These are phyloP conservation scores for Leptopilina myrica DNA, from an alignment of 2,888 invertebrate genomes.

Conservation along the genomic window DNA sequence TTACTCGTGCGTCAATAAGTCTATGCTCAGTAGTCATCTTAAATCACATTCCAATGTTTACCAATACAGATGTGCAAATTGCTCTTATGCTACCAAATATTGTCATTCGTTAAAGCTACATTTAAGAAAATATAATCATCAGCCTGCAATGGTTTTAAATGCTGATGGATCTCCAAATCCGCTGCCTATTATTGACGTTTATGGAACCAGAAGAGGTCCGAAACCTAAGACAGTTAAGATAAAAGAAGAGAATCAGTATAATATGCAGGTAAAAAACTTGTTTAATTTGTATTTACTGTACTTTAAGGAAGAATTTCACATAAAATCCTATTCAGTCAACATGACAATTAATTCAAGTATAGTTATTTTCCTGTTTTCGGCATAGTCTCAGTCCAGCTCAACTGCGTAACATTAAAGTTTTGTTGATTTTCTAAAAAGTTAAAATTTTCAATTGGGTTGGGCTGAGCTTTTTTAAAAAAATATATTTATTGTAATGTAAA, in stretches of 20 bases:
- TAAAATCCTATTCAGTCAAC: no score
- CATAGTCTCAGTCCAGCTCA: no score
- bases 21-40: constrained; percentile 98
- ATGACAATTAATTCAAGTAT: no score
- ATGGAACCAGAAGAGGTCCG: constrained; percentile 92
- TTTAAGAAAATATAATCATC: constrained; percentile 93
- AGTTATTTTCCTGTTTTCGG: no score
- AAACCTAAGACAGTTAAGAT: constrained; percentile 78
- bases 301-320: no score
- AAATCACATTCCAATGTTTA: constrained; percentile 96
- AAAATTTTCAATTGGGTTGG: no score
- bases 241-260: constrained; percentile 7
- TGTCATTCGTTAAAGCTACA: constrained; percentile 98
- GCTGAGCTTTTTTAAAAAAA: no score
- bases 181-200: constrained; percentile 91
- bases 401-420: no score
- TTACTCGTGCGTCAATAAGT: constrained; percentile 97
- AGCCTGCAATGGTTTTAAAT: constrained; percentile 93
- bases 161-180: constrained; percentile 93
- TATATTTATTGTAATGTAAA: no score
- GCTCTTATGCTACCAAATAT: constrained; percentile 98
- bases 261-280: constrained; percentile 10
- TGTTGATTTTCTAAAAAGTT: no score
- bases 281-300: neutral
- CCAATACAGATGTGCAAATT: constrained; percentile 94